A percentile compares a stretch with the other conserved stretches of the same genome.
Evolutionary conservation across 1,140 invertebrate genomes (phyloP).

Genomic region (Arctopsyche grandis): DNA sequence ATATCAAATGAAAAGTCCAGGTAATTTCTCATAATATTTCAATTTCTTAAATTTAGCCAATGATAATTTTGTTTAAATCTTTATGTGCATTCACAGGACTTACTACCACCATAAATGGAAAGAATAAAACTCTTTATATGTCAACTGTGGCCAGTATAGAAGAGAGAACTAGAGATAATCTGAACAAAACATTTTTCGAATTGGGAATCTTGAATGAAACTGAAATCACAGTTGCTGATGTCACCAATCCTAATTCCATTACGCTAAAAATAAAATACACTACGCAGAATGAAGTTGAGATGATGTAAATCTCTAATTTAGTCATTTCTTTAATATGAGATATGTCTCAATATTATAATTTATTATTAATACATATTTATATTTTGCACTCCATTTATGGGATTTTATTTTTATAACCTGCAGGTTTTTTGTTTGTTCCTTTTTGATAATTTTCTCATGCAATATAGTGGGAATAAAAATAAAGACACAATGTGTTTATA

Average conservation of each 20-base stretch:
- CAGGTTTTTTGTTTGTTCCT: no score
- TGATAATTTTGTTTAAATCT: constrained; percentile 1
- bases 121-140: constrained; percentile 94
- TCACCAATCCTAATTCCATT: constrained; percentile 86
- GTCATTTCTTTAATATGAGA: background rate
- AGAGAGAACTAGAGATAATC: constrained; percentile 84
- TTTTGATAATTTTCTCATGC: no score
- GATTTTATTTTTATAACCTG: no score
- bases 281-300: constrained; percentile 66
- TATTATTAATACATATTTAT: background rate
- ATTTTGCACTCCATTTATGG: background rate
- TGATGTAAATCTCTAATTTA: constrained; percentile 52
- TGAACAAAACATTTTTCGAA: constrained; percentile 87
- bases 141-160: constrained; percentile 90
- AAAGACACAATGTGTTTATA: background rate
- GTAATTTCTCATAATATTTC: constrained; percentile 51
- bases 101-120: constrained; percentile 82
- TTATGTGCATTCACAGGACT: constrained; percentile 67
- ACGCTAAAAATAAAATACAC: constrained; percentile 74
- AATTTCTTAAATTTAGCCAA: background rate
- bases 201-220: constrained; percentile 83
- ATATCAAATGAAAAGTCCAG: constrained; percentile 90
- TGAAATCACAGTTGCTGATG: constrained; percentile 89
- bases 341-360: no score
- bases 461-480: background rate